Conservation (phyloP, 2,888 invertebrate genomes). For the Andrena camellia region DNA sequence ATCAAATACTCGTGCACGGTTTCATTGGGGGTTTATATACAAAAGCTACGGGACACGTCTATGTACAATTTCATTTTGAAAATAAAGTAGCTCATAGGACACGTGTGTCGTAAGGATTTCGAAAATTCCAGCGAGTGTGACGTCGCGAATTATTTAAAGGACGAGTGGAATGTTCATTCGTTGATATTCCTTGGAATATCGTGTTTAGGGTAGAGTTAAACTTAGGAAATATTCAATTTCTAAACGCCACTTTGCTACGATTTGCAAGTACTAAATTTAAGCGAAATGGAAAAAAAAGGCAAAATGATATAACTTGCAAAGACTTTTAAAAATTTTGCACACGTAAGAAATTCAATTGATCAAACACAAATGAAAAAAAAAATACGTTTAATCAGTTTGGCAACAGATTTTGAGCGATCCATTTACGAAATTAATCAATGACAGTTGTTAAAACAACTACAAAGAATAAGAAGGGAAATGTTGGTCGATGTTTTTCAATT, state of each 20-base stretch:
- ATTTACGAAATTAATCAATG: neutral
- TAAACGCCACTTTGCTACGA: neutral
- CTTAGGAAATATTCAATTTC: neutral
- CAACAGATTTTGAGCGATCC: neutral
- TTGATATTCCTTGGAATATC: neutral
- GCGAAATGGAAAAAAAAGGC: too few relatives aligned
- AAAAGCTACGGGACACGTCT: slow-evolving; percentile 56
- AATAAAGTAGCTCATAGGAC: slow-evolving; percentile 16
- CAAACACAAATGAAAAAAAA: too few relatives aligned
- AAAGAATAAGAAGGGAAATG: neutral
- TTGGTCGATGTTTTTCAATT: neutral
- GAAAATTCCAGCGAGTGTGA: slow-evolving; percentile 1
- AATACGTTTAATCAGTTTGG: neutral
- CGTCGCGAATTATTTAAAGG: neutral
- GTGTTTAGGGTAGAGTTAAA: neutral
- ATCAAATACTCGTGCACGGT: slow-evolving; percentile 60
- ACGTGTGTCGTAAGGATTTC: neutral
- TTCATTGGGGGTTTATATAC: slow-evolving; percentile 58
- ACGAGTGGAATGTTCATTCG: neutral
- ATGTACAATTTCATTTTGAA: slow-evolving; percentile 48
- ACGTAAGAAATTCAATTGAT: too few relatives aligned
- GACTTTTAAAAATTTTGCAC: too few relatives aligned
- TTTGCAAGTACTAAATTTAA: too few relatives aligned
- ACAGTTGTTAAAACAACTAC: neutral
- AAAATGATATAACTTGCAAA: too few relatives aligned